Percentiles rank a stretch among this genome's conserved stretches.
These are phyloP conservation scores for Leptogaster cylindrica DNA, from an alignment of 2,888 invertebrate genomes.

Conservation along the genomic window DNA sequence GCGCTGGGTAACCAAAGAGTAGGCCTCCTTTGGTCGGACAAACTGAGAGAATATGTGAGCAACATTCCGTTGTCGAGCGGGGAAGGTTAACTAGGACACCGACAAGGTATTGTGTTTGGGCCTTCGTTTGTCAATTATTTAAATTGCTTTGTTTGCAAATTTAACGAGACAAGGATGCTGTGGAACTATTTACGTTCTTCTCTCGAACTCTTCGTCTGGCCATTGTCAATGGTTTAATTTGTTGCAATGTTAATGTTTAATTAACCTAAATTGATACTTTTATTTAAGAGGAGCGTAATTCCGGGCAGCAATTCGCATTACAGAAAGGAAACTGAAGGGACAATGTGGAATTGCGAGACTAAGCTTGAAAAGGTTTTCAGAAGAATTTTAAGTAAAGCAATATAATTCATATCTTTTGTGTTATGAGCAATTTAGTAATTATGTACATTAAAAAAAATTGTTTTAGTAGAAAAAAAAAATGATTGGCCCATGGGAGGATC, in stretches of 20 bases:
- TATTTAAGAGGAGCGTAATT: no score
- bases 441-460: no score
- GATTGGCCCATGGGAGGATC: conserved; percentile 61
- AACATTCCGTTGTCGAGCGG: not conserved
- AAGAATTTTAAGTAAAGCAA: no score
- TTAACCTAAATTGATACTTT: conserved; percentile 4
- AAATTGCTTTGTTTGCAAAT: conserved; percentile 35
- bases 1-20: no score
- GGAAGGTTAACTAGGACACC: not conserved
- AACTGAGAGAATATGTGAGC: not conserved
- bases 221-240: conserved; percentile 9
- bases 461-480: no score
- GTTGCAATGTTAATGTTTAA: not conserved
- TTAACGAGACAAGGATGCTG: not conserved
- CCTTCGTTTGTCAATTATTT: conserved; percentile 8
- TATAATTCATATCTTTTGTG: no score
- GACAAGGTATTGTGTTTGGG: conserved; percentile 20
- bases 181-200: not conserved
- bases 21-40: no score
- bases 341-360: no score
- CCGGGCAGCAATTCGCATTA: no score
- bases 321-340: no score
- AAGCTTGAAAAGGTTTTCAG: no score
- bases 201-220: not conserved
- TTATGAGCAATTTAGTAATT: no score